Evolutionary conservation across 2,797 vertebrate genomes (phyloP), one percentile per base, ranked within the genome.

Genomic region (Clarias platycephalus): DNA sequence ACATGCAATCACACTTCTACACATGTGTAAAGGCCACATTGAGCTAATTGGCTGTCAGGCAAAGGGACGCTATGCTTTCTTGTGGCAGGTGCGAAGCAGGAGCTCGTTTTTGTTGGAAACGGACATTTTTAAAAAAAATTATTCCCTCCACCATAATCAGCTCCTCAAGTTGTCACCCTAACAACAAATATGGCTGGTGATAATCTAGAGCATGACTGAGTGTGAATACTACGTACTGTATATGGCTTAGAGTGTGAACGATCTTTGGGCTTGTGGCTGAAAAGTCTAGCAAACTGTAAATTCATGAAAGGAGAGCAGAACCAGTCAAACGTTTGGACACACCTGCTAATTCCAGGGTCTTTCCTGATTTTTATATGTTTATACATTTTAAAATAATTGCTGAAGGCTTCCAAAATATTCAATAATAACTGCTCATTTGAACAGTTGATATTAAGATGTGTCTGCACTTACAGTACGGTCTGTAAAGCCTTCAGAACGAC

Each of bases 11-110:
- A 9, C 34, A 37, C 53, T 74, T 37, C 18, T 37, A 37, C 78
- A 63, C 81, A 64, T 20, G 24, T 76, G 84, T 60, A 57, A 66
- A 78, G 44, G 77, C 66, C 74, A 28, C 77, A 78, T 53, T 77
- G 53, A 80, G 84, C 78, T 88, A 87, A 88, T 83, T 88, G 85
- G 82, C 80, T 88, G 83, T 88, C 82, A 80, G 84, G n/a, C 24
- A 68, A 68, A 75, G n/a, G 71, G 74, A 68, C 9, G 18, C 34
- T 60, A 77, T 60, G 82, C 24, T 84, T 86, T 74, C 70, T 28
- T 40, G 15, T 34, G 58, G 12, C 68, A 44, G 68, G 44, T 77
- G 63, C 15, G 80, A 79, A 83, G 79, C 24, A 53, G 71, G 58
- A 53, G 24, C 12, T 67, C n/a, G 49, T 20, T n/a, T 44, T 49